phyloP scores from a whole-genome alignment of 2,888 invertebrate species.

The Limnephilus rhombicus region DNA sequence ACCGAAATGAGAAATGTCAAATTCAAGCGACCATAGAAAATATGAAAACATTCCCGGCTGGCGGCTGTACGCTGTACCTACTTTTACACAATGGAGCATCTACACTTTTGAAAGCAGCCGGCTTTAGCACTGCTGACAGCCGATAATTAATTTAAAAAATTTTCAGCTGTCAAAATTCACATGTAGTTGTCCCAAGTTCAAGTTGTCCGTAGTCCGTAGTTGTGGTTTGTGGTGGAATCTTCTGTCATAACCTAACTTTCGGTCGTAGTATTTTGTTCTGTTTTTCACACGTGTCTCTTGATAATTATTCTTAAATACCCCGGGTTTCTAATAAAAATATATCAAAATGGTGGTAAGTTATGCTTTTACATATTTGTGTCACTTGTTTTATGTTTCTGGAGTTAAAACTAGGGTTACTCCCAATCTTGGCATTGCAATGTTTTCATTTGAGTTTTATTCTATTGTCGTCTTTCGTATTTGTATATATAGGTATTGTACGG shows the following conservation, averaged over 20 bases:
- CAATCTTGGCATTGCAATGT: background rate
- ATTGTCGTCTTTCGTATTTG: conserved; percentile 2
- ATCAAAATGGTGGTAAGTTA: conserved; percentile 18
- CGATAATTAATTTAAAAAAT: background rate
- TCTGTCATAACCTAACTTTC: conserved; percentile 21
- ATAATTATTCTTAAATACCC: background rate
- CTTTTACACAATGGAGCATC: background rate
- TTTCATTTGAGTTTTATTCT: conserved; percentile 7
- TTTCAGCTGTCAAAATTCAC: background rate
- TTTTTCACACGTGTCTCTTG: background rate
- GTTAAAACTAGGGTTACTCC: background rate
- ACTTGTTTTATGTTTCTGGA: background rate
- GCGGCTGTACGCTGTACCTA: conserved; percentile 11
- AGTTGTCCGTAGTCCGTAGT: too few relatives aligned
- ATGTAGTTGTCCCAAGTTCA: background rate
- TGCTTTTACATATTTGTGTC: background rate
- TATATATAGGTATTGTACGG: background rate
- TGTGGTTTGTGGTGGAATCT: too few relatives aligned
- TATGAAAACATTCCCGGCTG: background rate
- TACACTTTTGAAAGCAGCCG: background rate
- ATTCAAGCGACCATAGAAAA: conserved; percentile 37
- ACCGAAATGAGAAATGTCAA: conserved; percentile 22
- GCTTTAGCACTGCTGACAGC: background rate
- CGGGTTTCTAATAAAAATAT: background rate
- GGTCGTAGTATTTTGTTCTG: background rate